Evolutionary conservation across 2,797 vertebrate species (phyloP), one percentile per base, ranked within the genome.

Genomic region (Aphelocoma californica): DNA sequence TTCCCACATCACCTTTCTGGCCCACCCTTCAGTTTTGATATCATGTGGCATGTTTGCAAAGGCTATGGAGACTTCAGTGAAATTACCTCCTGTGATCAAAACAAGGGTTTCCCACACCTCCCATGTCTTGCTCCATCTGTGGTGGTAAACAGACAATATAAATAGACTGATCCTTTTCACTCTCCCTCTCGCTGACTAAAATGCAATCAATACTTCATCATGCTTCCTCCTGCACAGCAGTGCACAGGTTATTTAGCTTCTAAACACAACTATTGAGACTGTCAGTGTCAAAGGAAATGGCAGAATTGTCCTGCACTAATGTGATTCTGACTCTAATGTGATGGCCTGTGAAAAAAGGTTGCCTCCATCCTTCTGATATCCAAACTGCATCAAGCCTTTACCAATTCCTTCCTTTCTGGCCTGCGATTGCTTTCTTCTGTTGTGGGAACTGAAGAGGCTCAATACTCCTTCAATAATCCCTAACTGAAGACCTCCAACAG

Each of bases 201-300:
- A 83, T 53, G 58, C 71, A 91, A 95, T 96, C 91, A 29, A 93
- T 95, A 95, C 40, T 78, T 92, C 91, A 90, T 94, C 92, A 78
- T 48, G 56, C 60, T 86, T 71, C n/a, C 72, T 51, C 23, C 11
- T 53, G 70, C 14, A 19, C 64, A 78, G 79, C 64, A 78, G 57
- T 80, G 65, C 58, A 74, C 62, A 65, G 48, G 65, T 87, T 85
- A 70, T 93, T 89, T 56, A 87, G 56, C 61, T 81, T 90, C 79
- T 80, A 67, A 93, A 80, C 45, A 75, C 81, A 5, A 2, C 88
- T 81, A 18, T 29, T 74, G 70, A 88, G 71, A 25, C 38, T 66
- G 60, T 26, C 75, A 65, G 29, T 9, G 17, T 29, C 65, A 61
- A 81, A 93, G 66, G 23, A 91, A 77, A 44, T 1, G 18, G 83